A percentile compares a stretch with the other conserved stretches of the same genome.
phyloP scores from a whole-genome alignment of 2,113 vertebrate genomes.

The Rhabdomys dilectus region DNA sequence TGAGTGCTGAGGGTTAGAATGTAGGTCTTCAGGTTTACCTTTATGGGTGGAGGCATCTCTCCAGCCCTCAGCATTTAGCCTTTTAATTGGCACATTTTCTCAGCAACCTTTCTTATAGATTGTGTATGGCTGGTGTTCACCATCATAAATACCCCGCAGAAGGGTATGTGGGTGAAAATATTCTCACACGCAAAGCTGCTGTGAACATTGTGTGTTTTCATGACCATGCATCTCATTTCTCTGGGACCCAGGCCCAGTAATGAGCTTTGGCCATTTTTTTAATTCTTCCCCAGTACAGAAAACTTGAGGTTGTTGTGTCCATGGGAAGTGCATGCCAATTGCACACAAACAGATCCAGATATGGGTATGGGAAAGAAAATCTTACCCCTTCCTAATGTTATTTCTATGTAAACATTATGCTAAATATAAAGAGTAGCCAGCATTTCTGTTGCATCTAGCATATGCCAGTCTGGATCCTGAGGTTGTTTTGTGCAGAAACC shows the following conservation, averaged over 20 bases:
- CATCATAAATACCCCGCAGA: too few relatives aligned
- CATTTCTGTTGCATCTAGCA: neutral
- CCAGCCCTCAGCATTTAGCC: neutral
- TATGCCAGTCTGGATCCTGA: neutral
- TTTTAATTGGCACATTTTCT: neutral
- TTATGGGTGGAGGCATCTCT: neutral
- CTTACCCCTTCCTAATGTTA: neutral
- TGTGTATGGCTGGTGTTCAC: neutral
- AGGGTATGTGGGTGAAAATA: neutral
- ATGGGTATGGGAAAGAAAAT: neutral
- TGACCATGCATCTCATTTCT: neutral
- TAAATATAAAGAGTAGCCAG: constrained; percentile 11
- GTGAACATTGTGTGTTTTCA: neutral
- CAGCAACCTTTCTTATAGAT: neutral
- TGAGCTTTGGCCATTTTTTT: neutral
- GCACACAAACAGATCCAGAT: neutral
- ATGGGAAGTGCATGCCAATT: neutral
- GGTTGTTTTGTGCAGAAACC: neutral
- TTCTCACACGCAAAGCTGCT: neutral
- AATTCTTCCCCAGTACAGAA: neutral
- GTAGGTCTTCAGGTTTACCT: too few relatives aligned
- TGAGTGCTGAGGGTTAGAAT: neutral
- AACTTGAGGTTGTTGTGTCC: neutral
- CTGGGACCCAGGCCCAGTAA: neutral
- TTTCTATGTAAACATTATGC: constrained; percentile 25